Percentiles rank a stretch among this genome's conserved stretches.
Evolutionary conservation across 2,888 invertebrate genomes (phyloP).

Genomic region (Sarcophaga variegata): DNA sequence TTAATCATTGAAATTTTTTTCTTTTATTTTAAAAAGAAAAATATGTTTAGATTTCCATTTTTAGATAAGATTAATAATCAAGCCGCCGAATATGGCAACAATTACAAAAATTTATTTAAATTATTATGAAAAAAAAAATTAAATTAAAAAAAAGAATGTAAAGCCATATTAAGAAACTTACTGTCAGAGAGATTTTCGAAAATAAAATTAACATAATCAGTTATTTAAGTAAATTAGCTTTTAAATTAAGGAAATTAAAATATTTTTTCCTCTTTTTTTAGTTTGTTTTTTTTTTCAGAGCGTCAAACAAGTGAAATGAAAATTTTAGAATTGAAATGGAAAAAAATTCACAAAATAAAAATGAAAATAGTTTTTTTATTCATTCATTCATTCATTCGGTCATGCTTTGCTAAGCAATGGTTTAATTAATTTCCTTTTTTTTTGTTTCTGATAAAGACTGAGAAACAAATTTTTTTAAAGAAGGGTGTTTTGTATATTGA

Average conservation of each 20-base stretch:
- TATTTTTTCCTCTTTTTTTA: conserved; percentile 14
- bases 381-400: conserved; percentile 44
- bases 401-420: conserved; percentile 79
- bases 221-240: conserved; percentile 68
- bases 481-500: conserved; percentile 33
- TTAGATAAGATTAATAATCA: conserved; percentile 50
- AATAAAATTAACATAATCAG: conserved; percentile 66
- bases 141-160: neutral
- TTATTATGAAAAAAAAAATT: conserved; percentile 5
- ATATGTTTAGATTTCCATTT: conserved; percentile 58
- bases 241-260: conserved; percentile 60
- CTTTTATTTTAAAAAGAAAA: neutral
- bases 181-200: conserved; percentile 9
- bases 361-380: neutral
- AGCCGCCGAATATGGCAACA: conserved; percentile 31
- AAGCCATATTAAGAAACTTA: conserved; percentile 53
- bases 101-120: conserved; percentile 44
- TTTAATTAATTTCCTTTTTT: conserved; percentile 78
- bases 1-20: too few species aligned
- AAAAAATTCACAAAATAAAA: neutral
- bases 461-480: conserved; percentile 26
- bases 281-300: conserved; percentile 5
- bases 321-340: conserved; percentile 4
- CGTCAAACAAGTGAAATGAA: neutral
- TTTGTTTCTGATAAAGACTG: neutral